phyloP scores from a whole-genome alignment of 2,888 invertebrate genomes.

The Volucella zonaria region DNA sequence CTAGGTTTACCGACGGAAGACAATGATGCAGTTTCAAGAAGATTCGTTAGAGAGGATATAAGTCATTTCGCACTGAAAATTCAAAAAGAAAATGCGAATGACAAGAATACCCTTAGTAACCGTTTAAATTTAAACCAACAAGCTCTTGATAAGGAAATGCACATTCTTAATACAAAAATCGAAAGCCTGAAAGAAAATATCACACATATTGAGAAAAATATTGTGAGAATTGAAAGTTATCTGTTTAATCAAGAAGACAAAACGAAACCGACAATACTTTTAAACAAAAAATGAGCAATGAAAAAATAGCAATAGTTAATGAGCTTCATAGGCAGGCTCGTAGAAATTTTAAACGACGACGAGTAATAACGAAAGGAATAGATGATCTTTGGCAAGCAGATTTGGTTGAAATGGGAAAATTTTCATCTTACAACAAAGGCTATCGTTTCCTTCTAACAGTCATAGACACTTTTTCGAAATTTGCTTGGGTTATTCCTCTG shows the following conservation, averaged over 20 bases:
- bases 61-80: no score
- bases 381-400: constrained; percentile 82
- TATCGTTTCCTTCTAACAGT: constrained; percentile 79
- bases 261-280: constrained; percentile 26
- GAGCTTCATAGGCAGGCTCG: constrained; percentile 80
- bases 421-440: constrained; percentile 77
- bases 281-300: constrained; percentile 36
- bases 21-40: no score
- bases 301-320: constrained; percentile 72
- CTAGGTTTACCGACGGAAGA: no score
- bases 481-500: constrained; percentile 78
- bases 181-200: no score
- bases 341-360: constrained; percentile 78
- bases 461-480: constrained; percentile 81
- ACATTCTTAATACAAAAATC: no score
- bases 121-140: no score
- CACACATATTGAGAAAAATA: no score
- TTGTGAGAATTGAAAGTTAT: constrained; percentile 13
- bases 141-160: no score
- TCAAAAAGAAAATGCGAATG: no score
- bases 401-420: constrained; percentile 78
- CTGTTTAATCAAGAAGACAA: constrained; percentile 19
- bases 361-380: constrained; percentile 78
- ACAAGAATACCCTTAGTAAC: no score
- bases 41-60: no score